A percentile compares a stretch with the other conserved stretches of the same genome.
Conservation (phyloP, 2,113 vertebrate species). For the Elephas maximus region DNA sequence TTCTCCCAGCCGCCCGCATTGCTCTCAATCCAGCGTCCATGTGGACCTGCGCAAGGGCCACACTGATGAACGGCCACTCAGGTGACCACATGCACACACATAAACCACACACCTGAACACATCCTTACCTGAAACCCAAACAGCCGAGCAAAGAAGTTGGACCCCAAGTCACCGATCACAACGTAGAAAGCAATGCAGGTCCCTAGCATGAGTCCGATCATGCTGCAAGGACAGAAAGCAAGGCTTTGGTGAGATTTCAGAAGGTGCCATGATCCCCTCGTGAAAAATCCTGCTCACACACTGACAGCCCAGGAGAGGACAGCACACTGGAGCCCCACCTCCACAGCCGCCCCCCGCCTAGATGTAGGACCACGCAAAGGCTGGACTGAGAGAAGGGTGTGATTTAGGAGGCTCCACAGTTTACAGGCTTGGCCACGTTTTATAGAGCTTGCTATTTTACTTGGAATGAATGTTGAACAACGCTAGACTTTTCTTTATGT, state of each 20-base stretch:
- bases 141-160: conserved; percentile 96
- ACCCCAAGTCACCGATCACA: conserved; percentile 97
- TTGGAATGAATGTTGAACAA: not conserved
- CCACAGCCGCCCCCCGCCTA: accelerated
- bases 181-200: conserved; percentile 99
- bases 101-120: not conserved
- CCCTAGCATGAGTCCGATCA: conserved; percentile 99
- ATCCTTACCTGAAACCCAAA: conserved; percentile 94
- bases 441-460: accelerated
- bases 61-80: accelerated
- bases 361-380: accelerated
- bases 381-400: not conserved
- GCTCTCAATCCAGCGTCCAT: not conserved
- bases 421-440: not conserved
- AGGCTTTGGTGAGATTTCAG: accelerated
- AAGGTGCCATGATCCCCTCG: accelerated
- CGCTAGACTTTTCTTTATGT: not conserved
- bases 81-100: not conserved
- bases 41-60: not conserved
- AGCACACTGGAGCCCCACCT: accelerated
- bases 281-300: not conserved
- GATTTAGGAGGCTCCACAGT: accelerated
- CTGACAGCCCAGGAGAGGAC: too few relatives aligned
- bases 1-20: not conserved
- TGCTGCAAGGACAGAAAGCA: conserved; percentile 83